A percentile compares a stretch with the other conserved stretches of the same genome.
These are phyloP conservation scores for Aegithalos caudatus DNA, from an alignment of 2,113 vertebrate species.

Conservation along the genomic window DNA sequence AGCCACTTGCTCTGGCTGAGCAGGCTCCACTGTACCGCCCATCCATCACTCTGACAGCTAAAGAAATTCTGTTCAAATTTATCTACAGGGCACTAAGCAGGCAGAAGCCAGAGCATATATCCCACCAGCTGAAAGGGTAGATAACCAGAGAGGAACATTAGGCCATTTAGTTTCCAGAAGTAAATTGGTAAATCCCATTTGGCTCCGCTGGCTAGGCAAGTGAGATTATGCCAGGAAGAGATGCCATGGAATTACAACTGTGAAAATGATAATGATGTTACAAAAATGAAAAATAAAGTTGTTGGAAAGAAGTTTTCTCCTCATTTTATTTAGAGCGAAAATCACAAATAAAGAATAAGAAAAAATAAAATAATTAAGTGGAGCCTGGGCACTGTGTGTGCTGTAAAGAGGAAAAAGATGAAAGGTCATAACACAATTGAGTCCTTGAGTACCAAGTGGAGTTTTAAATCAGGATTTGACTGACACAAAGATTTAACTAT, in stretches of 20 bases:
- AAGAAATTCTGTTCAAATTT: conserved; percentile 65
- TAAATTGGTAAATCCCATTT: conserved; percentile 33
- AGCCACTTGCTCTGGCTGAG: conserved; percentile 59
- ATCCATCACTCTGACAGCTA: conserved; percentile 76
- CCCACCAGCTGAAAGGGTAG: conserved; percentile 41
- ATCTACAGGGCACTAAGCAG: conserved; percentile 59
- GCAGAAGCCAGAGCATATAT: conserved; percentile 37
- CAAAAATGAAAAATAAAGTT: neutral
- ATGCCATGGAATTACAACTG: neutral
- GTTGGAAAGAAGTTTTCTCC: neutral
- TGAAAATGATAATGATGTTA: neutral
- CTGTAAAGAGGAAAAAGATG: neutral
- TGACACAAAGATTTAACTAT: conserved; percentile 1
- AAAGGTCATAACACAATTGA: neutral
- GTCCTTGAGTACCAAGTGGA: neutral
- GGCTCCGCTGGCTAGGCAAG: neutral
- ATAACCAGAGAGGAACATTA: conserved; percentile 34
- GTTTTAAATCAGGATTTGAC: conserved; percentile 16
- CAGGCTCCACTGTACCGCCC: conserved; percentile 31
- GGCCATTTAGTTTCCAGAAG: conserved; percentile 25
- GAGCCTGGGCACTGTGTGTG: neutral
- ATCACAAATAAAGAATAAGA: neutral
- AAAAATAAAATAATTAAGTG: neutral
- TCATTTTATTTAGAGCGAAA: neutral
- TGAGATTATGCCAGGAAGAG: neutral